These are phyloP conservation scores for Tamandua tetradactyla DNA, from an alignment of 2,797 vertebrate genomes.

Conservation along the genomic window DNA sequence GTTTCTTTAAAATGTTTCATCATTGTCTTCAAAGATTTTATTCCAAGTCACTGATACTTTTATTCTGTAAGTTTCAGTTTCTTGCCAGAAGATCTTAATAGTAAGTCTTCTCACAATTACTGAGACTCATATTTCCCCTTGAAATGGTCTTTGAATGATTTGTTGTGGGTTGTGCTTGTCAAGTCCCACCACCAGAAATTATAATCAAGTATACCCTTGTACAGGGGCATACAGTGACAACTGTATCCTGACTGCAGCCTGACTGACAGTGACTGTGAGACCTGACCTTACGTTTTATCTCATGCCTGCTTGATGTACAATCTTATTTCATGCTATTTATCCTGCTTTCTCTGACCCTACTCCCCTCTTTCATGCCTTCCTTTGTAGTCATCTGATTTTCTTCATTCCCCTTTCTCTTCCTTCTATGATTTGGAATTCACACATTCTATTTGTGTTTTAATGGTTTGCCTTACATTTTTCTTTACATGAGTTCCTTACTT, in stretches of 20 bases:
- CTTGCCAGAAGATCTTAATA: background rate
- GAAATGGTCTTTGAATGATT: background rate
- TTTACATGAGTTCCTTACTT: background rate
- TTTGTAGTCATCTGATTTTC: background rate
- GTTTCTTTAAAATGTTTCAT: background rate
- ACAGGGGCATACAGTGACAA: background rate
- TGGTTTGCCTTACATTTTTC: conserved; percentile 7
- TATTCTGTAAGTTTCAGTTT: background rate
- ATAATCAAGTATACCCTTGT: background rate
- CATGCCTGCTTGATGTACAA: too few relatives aligned
- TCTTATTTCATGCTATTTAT: background rate
- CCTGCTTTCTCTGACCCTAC: background rate
- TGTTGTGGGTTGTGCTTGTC: background rate
- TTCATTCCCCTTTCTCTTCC: background rate
- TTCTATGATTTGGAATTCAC: conserved; percentile 32
- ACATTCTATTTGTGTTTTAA: conserved; percentile 20
- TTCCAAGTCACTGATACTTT: background rate
- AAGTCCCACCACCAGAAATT: background rate
- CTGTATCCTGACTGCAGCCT: background rate
- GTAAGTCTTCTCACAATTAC: background rate
- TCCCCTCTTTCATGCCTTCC: background rate
- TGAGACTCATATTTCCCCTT: background rate
- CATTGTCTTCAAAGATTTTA: background rate
- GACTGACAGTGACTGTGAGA: background rate
- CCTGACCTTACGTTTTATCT: background rate